Base-by-base conservation (phyloP, 2,888 invertebrate genomes). In the Xanthorhoe spadicearia region DNA sequence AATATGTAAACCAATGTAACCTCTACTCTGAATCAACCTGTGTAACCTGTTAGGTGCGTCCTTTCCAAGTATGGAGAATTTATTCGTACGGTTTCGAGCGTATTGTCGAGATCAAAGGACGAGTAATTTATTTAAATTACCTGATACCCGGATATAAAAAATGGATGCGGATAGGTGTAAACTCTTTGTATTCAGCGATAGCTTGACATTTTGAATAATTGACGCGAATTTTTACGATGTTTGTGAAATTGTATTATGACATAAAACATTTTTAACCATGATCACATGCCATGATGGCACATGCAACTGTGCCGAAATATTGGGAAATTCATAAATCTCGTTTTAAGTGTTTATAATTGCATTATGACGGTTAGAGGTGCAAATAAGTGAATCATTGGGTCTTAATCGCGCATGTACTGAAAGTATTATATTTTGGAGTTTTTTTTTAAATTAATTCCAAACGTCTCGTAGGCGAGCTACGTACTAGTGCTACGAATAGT, bases 11-110 rank as follows among this genome's bases (percentile, higher is more conserved):
- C 3, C 38, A 43, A 43, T 43, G 38, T 43, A 13, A 43, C 38
- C 13, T 13, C 13, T 43, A 13, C 1, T 13, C 13, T 43, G 1
- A 43, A 13, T 43, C 13, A 5, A 4, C 13, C 38, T 43, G 38
- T 43, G 61, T 64, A n/a, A 19, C 43, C 55, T 61, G 13, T 58
- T 38, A 53, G 46, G 18, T 53, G 50, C 18, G 43, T 43, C 50
- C 57, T 38, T 54, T 19, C 32, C 15, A 17, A 51, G 38, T 23
- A 38, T 38, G 50, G 54, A 13, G 53, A 68, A 68, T 68, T 68
- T 68, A 70, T 67, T 50, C 55, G 35, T 52, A 49, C 62, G 15
- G 62, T 60, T 66, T 60, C n/a, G 54, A 38, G 51, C 58, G 51
- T 67, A 63, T 67, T 65, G 64, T 64, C 56, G 18, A 50, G 51